Conservation (phyloP, 1,140 invertebrate species). For the Spodoptera frugiperda region DNA sequence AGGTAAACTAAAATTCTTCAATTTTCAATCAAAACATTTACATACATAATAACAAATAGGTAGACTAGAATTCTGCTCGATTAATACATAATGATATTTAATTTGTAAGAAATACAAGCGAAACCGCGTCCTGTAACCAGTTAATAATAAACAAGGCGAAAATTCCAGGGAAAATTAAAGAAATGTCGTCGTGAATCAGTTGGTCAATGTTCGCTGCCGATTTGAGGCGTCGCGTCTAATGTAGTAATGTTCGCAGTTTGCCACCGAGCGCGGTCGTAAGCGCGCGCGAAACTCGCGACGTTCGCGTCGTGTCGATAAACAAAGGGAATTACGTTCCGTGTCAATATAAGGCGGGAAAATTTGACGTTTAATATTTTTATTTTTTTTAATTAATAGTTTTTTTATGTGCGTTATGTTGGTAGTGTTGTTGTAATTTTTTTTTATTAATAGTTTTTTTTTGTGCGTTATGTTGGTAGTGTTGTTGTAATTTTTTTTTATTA, state of each 20-base stretch:
- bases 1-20: too few species aligned
- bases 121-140: not conserved
- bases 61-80: too few species aligned
- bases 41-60: too few species aligned
- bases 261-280: conserved; percentile 17
- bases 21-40: too few species aligned
- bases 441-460: not conserved
- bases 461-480: too few species aligned
- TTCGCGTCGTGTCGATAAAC: too few species aligned
- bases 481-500: too few species aligned
- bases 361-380: not conserved
- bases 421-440: not conserved
- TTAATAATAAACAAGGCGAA: conserved; percentile 6
- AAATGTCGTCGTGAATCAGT: conserved; percentile 31
- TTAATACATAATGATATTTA: too few species aligned
- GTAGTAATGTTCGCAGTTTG: conserved; percentile 9
- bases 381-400: conserved; percentile 1
- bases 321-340: conserved; percentile 19
- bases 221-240: not conserved
- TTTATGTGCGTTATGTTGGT: not conserved
- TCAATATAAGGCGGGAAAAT: conserved; percentile 9
- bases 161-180: conserved; percentile 36
- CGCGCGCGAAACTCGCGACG: conserved; percentile 3
- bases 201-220: conserved; percentile 2
- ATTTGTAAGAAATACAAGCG: too few species aligned